A percentile compares a stretch with the other conserved stretches of the same genome.
These are phyloP conservation scores for Cossypha polioptera DNA, from an alignment of 2,797 vertebrate species.

Conservation along the genomic window DNA sequence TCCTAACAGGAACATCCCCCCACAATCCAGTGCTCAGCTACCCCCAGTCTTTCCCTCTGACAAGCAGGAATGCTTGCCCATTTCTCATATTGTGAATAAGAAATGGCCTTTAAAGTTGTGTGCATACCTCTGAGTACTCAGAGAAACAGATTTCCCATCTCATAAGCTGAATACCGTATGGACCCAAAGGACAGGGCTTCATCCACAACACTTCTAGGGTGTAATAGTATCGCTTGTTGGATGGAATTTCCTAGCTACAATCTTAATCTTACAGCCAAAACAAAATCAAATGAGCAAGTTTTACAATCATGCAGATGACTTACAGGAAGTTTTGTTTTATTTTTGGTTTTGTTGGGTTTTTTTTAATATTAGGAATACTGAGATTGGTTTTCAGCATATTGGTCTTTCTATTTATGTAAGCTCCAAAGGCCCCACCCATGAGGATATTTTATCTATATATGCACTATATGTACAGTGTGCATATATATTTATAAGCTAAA, in stretches of 20 bases:
- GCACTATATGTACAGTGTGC: not conserved
- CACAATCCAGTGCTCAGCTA: not conserved
- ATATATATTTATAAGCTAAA: slow-evolving; percentile 48
- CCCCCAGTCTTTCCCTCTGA: not conserved
- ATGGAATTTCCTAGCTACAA: slow-evolving; percentile 75
- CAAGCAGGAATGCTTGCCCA: not conserved
- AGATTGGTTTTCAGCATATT: slow-evolving; percentile 42
- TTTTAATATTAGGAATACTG: not conserved
- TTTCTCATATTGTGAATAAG: not conserved
- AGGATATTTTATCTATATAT: slow-evolving; percentile 56
- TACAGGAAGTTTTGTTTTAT: not conserved
- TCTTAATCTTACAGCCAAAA: not conserved
- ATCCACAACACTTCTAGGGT: accelerated
- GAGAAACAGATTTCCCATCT: not conserved
- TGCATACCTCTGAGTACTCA: not conserved
- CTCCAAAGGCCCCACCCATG: not conserved
- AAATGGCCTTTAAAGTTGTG: not conserved
- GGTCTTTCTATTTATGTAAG: slow-evolving; percentile 2
- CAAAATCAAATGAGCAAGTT: slow-evolving; percentile 12
- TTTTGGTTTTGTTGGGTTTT: not conserved
- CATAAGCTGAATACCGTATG: not conserved
- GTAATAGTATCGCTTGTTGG: not conserved
- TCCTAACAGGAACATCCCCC: not conserved
- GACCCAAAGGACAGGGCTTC: not conserved
- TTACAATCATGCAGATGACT: slow-evolving; percentile 42